Percentiles rank a stretch among this genome's conserved stretches.
Conservation (phyloP, 1,140 invertebrate species). For the Drosophila kohkoa region DNA sequence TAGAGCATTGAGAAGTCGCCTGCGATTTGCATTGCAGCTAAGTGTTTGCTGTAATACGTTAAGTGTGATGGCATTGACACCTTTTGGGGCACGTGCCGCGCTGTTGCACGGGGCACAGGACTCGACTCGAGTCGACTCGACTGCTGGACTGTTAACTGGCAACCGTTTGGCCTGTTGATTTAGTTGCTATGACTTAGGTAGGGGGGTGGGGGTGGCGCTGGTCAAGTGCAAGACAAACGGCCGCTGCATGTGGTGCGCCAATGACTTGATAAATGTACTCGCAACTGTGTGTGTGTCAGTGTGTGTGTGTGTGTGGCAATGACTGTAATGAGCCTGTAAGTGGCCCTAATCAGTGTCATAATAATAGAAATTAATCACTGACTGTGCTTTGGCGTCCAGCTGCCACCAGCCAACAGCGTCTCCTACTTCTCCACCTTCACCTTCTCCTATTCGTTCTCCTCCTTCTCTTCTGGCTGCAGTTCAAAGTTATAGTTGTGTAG, state of each 20-base stretch:
- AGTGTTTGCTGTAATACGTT: constrained; percentile 1
- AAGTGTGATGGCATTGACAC: constrained; percentile 19
- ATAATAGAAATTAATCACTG: constrained; percentile 82
- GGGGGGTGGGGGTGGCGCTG: constrained; percentile 28
- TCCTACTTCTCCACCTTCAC: background rate
- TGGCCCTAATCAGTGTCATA: constrained; percentile 82
- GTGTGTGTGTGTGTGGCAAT: constrained; percentile 54
- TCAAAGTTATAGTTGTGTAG: constrained; percentile 31
- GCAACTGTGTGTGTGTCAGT: constrained; percentile 13
- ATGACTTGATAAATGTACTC: constrained; percentile 76
- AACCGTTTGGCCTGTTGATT: constrained; percentile 35
- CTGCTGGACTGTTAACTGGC: background rate
- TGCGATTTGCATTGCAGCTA: background rate
- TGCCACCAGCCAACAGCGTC: constrained; percentile 9
- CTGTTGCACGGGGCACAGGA: background rate
- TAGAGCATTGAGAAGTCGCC: background rate
- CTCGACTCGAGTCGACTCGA: background rate
- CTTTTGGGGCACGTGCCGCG: constrained; percentile 18
- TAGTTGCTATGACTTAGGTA: constrained; percentile 22
- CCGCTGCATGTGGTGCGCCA: constrained; percentile 77
- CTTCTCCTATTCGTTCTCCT: background rate
- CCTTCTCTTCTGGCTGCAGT: constrained; percentile 35
- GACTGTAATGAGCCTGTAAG: constrained; percentile 82
- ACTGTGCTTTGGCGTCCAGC: constrained; percentile 21
- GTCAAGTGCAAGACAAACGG: constrained; percentile 81